Evolutionary conservation across 1,140 invertebrate genomes (phyloP).

Genomic region (Tetranychus cinnabarinus): DNA sequence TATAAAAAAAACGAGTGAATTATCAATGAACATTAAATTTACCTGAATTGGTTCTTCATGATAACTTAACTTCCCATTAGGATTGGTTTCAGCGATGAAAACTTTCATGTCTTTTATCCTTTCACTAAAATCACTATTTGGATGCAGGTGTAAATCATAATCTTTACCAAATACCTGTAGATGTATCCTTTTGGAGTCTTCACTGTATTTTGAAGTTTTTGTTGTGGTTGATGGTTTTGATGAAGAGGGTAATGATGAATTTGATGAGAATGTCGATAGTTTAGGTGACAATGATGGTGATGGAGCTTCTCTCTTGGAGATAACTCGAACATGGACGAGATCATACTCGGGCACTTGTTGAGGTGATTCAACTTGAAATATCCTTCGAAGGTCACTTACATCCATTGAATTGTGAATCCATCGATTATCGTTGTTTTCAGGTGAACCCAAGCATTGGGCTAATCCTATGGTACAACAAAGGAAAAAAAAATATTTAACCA

Average conservation of each 20-base stretch:
- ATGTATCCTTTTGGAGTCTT: constrained; percentile 11
- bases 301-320: constrained; percentile 9
- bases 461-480: too few species aligned
- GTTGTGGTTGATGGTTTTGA: background rate
- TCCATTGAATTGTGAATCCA: constrained; percentile 56
- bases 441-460: too few species aligned
- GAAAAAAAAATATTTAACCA: too few species aligned
- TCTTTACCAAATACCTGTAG: constrained; percentile 15
- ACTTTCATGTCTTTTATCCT: constrained; percentile 31
- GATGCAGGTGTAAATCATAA: constrained; percentile 37
- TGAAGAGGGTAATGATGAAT: background rate
- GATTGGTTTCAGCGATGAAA: constrained; percentile 39
- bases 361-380: constrained; percentile 52
- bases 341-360: constrained; percentile 35
- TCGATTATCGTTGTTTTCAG: background rate
- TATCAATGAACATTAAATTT: background rate
- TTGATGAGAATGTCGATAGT: too few species aligned
- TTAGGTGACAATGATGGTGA: too few species aligned
- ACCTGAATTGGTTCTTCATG: constrained; percentile 38
- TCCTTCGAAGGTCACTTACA: constrained; percentile 42
- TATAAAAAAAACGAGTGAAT: too few species aligned
- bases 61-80: constrained; percentile 53
- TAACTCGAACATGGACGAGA: constrained; percentile 27
- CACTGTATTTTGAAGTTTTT: background rate
- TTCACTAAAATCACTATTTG: constrained; percentile 24